phyloP scores from a whole-genome alignment of 2,797 vertebrate species.

The Geotrypetes seraphini region DNA sequence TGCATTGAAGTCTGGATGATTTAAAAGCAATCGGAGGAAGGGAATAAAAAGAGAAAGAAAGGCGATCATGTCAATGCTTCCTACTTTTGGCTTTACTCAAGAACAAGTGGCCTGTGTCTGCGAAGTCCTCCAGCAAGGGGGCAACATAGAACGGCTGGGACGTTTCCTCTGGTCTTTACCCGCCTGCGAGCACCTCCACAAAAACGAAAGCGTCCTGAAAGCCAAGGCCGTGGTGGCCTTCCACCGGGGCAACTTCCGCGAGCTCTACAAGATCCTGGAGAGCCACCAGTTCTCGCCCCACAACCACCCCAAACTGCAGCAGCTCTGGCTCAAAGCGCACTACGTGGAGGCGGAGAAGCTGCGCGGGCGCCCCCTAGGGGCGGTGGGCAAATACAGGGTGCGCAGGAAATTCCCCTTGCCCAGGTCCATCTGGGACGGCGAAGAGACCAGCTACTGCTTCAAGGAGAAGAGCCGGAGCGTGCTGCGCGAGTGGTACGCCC shows the following conservation, averaged over 20 bases:
- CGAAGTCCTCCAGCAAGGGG: slow-evolving; percentile 91
- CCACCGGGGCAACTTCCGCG: slow-evolving; percentile 85
- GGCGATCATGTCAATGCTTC: slow-evolving; percentile 91
- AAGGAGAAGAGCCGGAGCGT: slow-evolving; percentile 91
- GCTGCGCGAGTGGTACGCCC: slow-evolving; percentile 86
- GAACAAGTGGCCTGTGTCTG: slow-evolving; percentile 95
- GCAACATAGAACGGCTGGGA: slow-evolving; percentile 89
- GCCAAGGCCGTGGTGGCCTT: slow-evolving; percentile 91
- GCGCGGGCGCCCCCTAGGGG: slow-evolving; percentile 80
- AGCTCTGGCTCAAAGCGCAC: slow-evolving; percentile 90
- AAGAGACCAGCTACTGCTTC: slow-evolving; percentile 95
- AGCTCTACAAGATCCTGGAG: slow-evolving; percentile 89
- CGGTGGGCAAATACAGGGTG: slow-evolving; percentile 88
- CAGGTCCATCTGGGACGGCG: slow-evolving; percentile 88
- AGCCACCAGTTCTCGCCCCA: slow-evolving; percentile 88
- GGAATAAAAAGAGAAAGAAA: slow-evolving; percentile 34
- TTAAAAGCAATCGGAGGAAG: slow-evolving; percentile 20
- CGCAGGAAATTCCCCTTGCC: slow-evolving; percentile 88
- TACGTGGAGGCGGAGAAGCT: slow-evolving; percentile 91
- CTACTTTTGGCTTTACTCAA: slow-evolving; percentile 95
- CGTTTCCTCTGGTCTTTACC: slow-evolving; percentile 95
- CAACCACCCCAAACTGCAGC: slow-evolving; percentile 88
- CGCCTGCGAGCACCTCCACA: slow-evolving; percentile 92
- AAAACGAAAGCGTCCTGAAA: slow-evolving; percentile 92
- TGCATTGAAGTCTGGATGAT: no score